Base-by-base conservation (phyloP, 2,888 invertebrate species). In the Heterodera filipjevi region DNA sequence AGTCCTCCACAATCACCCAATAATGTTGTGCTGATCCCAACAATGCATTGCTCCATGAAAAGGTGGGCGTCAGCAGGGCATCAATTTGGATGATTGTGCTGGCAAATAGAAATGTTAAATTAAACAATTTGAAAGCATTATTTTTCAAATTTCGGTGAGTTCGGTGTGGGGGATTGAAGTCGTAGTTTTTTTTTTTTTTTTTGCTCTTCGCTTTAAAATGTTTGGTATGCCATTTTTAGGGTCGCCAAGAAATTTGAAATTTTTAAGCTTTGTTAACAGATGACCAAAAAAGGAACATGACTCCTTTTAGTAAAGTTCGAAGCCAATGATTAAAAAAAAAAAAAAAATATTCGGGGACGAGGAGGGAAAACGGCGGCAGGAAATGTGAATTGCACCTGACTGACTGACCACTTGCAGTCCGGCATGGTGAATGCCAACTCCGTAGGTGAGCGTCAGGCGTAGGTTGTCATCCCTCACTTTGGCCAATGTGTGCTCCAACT, bases 1-100 rank as follows among this genome's bases (percentile, higher is more conserved):
- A 94, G 90, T 99, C 97, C 90, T 98, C 97, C 46, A 99, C 94
- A 95, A 98, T 97, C 80, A 99, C 93, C 94, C 96, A 98, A 90
- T 96, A 99, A 0, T 94, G 93, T 90, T 97, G 95, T 3, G 80
- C 71, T 12, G 85, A 84, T 0, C 96, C 95, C 89, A 97, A 96
- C 71, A 95, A 92, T 85, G 89, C 82, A 79, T 87, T 88, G 76
- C 85, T 82, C 87, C 86, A 86, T 71, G 82, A 89, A 85, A 92
- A 92, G 84, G 93, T 93, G 0, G 96, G 93, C n/a, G 79, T 81
- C 12, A 89, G 66, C 5, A 72, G 76, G 3, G 87, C 86, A 30
- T 86, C 85, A 59, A 86, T 83, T 83, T 87, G 87, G 32, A 88
- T 92, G 92, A 88, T 88, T 10, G 87, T 85, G 46, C 22, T 85